Evolutionary conservation across 2,888 invertebrate species (phyloP), one percentile per base, ranked within the genome.

Genomic region (Chymomyza amoena): DNA sequence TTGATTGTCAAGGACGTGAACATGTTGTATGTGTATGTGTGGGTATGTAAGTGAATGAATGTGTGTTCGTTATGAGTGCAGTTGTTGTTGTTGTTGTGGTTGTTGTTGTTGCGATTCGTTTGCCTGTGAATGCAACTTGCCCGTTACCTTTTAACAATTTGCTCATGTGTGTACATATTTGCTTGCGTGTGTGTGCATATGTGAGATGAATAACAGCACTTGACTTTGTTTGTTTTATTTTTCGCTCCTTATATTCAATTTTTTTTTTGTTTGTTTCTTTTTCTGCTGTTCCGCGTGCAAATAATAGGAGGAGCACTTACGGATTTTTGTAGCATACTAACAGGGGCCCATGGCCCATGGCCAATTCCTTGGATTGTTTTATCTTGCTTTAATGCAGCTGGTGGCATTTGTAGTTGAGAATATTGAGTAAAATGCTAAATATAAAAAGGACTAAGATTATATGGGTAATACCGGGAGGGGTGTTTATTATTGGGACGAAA

Each of bases 1-100:
- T 84, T 84, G 84, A 84, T 84, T 84, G 84, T 87, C 84, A 84
- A 84, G 84, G 84, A 84, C 84, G 79, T 84, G 87, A 73, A 78
- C 78, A 83, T 83, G 79, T 81, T 83, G 79, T 81, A 57, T 57
- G 62, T 73, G 70, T 78, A 76, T 68, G n/a, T 6, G 61, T 16
- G 32, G 28, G 36, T 52, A 16, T 25, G 1, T 39, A 18, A 16
- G 52, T 52, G 39, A 20, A 57, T 51, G 51, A 50, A 56, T 32
- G n/a, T 63, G 57, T n/a, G 56, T 25, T 25, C 25, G 4, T 25
- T 25, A 4, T 25, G 25, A 25, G 25, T 52, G 32, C 39, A n/a
- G 39, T 52, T 54, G 61, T 20, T 10, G 39, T 39, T 2, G 6
- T 4, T 1, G 39, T 45, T 45, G 39, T 70, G 61, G 69, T 25